These are phyloP conservation scores for Meliscaeva auricollis DNA, from an alignment of 2,888 invertebrate species.

Conservation along the genomic window DNA sequence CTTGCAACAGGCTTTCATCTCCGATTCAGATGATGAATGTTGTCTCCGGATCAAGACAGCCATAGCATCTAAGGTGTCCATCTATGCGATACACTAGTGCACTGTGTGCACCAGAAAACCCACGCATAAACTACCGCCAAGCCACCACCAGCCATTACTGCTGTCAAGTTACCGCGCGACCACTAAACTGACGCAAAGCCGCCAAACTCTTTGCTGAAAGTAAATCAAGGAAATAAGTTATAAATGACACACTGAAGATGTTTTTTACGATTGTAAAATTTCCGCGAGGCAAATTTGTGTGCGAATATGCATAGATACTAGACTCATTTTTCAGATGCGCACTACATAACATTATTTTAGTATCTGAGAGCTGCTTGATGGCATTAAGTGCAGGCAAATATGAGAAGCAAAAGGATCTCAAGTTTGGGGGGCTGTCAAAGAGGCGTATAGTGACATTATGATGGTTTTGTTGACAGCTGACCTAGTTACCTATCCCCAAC, in stretches of 20 bases:
- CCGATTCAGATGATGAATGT: constrained; percentile 70
- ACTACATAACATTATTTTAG: no score
- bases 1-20: constrained; percentile 68
- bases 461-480: constrained; percentile 55
- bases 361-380: not conserved
- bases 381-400: constrained; percentile 3
- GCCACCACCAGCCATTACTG: constrained; percentile 18
- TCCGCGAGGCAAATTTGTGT: constrained; percentile 52
- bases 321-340: not conserved
- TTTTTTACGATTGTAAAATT: constrained; percentile 52
- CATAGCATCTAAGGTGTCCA: constrained; percentile 65
- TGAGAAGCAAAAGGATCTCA: constrained; percentile 47
- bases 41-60: constrained; percentile 50
- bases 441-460: constrained; percentile 44
- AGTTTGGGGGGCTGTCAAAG: constrained; percentile 28
- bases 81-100: constrained; percentile 36
- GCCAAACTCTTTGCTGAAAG: constrained; percentile 54
- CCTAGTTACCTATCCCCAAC: constrained; percentile 54
- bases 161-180: constrained; percentile 26
- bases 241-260: constrained; percentile 68
- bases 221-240: constrained; percentile 66
- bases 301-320: not conserved
- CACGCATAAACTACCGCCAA: constrained; percentile 53
- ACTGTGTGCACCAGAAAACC: constrained; percentile 58
- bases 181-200: constrained; percentile 33